Base-by-base conservation (phyloP, 2,113 vertebrate species). In the Callionymus lyra region DNA sequence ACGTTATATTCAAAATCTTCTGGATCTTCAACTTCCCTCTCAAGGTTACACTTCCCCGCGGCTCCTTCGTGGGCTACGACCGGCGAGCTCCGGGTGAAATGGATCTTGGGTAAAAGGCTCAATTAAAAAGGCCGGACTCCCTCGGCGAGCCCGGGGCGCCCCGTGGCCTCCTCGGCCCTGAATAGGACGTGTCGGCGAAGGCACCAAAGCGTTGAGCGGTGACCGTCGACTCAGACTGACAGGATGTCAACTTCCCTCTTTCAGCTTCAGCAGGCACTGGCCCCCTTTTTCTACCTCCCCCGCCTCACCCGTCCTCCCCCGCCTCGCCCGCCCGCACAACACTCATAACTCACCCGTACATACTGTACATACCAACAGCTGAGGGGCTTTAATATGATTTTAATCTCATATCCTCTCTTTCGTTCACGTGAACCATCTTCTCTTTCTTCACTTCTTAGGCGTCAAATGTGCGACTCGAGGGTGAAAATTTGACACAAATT, bases 171-270 rank as follows among this genome's bases (percentile, higher is more conserved):
- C 55, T 58, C 58, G 15, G 34, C 46, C 66, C 59, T 70, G 67
- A 61, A 74, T 63, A 65, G 70, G 56, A 69, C 64, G 58, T 78
- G 76, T 83, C 80, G 68, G 46, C n/a, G n/a, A 41, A 74, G 56
- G 68, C 63, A 35, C 74, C 41, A 68, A 62, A 56, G 78, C 64
- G 56, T 39, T 67, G 74, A 76, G 72, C 61, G 19, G 44, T 72
- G 78, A 76, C 74, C 62, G 56, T 82, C 77, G 68, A 74, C 70
- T 70, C 66, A 74, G 74, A 79, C 59, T 74, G 78, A 83, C 78
- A 75, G 70, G 59, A 34, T 65, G 78, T 76, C 78, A 79, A 79
- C 65, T 78, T 65, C 63, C 50, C 64, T 75, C 70, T 70, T 79
- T 78, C 70, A 73, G 76, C 80, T 72, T 77, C 69, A 74, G 54